Conservation (phyloP, 2,113 vertebrate genomes). For the Ivindomyrus marchei region DNA sequence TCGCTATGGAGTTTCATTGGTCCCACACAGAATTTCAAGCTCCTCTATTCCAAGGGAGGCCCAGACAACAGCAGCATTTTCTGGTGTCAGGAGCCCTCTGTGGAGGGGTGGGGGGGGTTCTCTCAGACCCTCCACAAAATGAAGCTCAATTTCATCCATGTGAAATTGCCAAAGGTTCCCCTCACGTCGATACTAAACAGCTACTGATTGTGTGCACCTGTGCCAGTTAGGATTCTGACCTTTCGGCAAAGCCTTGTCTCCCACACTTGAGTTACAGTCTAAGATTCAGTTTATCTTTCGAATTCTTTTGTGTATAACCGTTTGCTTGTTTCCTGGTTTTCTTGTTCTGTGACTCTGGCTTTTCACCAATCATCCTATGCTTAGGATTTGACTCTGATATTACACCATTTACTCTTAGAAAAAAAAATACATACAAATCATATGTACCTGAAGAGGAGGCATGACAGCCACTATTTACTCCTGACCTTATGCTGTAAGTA, state of each 20-base stretch:
- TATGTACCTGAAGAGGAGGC: background rate
- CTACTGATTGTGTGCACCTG: background rate
- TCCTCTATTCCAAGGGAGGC: background rate
- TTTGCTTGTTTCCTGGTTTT: background rate
- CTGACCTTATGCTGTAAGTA: background rate
- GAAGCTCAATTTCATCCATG: background rate
- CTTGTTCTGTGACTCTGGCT: background rate
- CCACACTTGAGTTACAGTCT: background rate
- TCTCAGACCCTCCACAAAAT: background rate
- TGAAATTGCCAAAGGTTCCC: background rate
- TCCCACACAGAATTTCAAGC: background rate
- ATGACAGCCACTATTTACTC: background rate
- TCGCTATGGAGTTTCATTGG: background rate
- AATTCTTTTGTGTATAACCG: background rate
- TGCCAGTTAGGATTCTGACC: background rate
- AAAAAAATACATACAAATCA: background rate
- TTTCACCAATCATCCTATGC: background rate
- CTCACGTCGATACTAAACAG: background rate
- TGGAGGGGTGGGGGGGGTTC: background rate
- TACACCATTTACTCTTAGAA: background rate
- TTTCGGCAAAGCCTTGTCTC: background rate
- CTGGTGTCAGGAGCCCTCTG: background rate
- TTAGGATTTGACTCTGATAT: background rate
- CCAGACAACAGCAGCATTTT: background rate
- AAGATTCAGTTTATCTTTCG: background rate